A percentile compares a stretch with the other conserved stretches of the same genome.
These are phyloP conservation scores for Sebastolobus altivelis DNA, from an alignment of 2,797 vertebrate species.

Conservation along the genomic window DNA sequence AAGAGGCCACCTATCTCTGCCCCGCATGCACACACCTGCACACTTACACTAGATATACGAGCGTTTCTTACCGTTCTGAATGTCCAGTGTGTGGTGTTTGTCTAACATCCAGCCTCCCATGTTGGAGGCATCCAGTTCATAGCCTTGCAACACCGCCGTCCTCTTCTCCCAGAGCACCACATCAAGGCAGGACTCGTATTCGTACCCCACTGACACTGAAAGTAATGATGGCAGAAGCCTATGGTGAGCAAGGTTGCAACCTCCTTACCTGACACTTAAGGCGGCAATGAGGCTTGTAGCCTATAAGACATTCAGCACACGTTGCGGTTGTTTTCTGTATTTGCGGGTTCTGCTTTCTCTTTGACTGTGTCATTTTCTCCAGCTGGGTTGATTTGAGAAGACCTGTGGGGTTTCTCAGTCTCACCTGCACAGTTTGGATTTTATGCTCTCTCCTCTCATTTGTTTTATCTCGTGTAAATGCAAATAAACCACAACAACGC, in stretches of 20 bases:
- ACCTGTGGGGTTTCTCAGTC: constrained; percentile 61
- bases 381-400: constrained; percentile 72
- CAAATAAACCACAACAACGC: constrained; percentile 49
- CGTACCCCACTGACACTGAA: constrained; percentile 98
- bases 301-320: constrained; percentile 47
- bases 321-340: constrained; percentile 27
- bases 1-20: constrained; percentile 75
- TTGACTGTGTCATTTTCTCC: constrained; percentile 65
- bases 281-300: constrained; percentile 61
- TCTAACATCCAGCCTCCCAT: constrained; percentile 97
- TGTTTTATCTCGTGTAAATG: constrained; percentile 68
- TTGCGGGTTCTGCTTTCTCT: constrained; percentile 32
- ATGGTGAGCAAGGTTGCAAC: constrained; percentile 59
- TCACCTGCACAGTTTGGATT: constrained; percentile 66
- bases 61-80: constrained; percentile 91
- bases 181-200: constrained; percentile 97
- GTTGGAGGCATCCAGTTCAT: constrained; percentile 95
- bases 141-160: constrained; percentile 93
- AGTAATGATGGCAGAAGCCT: constrained; percentile 66
- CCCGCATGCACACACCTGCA: constrained; percentile 15
- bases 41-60: background rate
- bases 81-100: constrained; percentile 95
- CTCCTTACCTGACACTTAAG: constrained; percentile 62
- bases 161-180: constrained; percentile 98
- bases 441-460: constrained; percentile 56